Evolutionary conservation across 2,888 invertebrate genomes (phyloP).

Genomic region (Cheilosia soror): DNA sequence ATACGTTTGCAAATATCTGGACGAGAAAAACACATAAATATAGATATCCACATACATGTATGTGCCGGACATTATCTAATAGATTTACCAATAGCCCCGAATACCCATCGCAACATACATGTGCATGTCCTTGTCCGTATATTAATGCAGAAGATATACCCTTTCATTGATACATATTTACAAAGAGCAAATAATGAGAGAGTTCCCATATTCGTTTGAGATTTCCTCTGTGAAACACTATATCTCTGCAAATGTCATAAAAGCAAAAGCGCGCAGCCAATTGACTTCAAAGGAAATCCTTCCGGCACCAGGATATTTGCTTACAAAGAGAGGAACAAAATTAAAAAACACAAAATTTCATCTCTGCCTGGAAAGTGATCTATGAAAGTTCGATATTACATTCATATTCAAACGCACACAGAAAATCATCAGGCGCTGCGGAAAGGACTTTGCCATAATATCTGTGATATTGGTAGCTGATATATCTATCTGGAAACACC

Average conservation of each 20-base stretch:
- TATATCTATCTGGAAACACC: constrained; percentile 2
- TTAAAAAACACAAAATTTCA: constrained; percentile 35
- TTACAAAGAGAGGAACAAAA: constrained; percentile 34
- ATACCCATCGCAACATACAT: constrained; percentile 8
- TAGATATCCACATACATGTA: not conserved
- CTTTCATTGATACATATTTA: constrained; percentile 61
- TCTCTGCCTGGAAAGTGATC: constrained; percentile 3
- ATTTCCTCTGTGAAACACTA: constrained; percentile 29
- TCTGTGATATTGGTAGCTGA: not conserved
- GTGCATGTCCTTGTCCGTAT: not conserved
- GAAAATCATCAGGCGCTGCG: not conserved
- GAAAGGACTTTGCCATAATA: constrained; percentile 11
- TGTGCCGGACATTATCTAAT: constrained; percentile 57
- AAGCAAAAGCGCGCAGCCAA: constrained; percentile 71
- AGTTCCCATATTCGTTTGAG: not conserved
- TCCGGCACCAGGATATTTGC: constrained; percentile 53
- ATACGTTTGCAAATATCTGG: constrained; percentile 34
- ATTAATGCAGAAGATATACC: constrained; percentile 9
- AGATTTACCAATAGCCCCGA: constrained; percentile 61
- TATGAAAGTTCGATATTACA: constrained; percentile 47
- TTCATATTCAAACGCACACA: constrained; percentile 56
- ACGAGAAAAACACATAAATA: constrained; percentile 25
- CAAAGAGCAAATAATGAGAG: constrained; percentile 69
- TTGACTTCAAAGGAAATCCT: constrained; percentile 71
- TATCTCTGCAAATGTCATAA: constrained; percentile 58